These are phyloP conservation scores for Tanypteryx hageni DNA, from an alignment of 2,888 invertebrate species.

Conservation along the genomic window DNA sequence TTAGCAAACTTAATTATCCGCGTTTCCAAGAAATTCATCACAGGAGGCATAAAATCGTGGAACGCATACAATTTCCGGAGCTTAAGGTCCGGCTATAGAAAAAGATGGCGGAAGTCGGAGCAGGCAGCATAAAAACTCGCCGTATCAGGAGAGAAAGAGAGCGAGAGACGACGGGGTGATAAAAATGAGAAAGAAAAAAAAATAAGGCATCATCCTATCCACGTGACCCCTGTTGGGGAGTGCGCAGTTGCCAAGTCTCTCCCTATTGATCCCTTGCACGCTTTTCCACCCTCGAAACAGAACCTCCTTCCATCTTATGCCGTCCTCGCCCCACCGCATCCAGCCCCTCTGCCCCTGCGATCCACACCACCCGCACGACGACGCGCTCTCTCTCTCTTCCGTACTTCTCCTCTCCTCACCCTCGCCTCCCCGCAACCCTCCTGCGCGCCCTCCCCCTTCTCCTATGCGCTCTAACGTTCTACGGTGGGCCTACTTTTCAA, in stretches of 20 bases:
- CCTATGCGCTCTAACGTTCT: no score
- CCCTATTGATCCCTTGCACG: constrained; percentile 50
- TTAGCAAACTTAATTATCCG: neutral
- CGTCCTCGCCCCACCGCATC: neutral
- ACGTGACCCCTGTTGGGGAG: neutral
- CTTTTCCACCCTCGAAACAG: constrained; percentile 27
- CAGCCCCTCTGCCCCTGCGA: neutral
- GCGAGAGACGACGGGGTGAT: neutral
- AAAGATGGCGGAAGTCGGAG: constrained; percentile 1
- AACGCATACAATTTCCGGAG: constrained; percentile 4
- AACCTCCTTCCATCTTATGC: constrained; percentile 41
- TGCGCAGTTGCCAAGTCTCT: constrained; percentile 55
- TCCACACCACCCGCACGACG: neutral
- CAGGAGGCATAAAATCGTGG: neutral
- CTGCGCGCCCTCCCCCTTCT: no score
- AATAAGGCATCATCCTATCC: constrained; percentile 36
- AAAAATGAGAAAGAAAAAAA: constrained; percentile 1
- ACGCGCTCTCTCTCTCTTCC: neutral
- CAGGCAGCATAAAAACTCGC: neutral
- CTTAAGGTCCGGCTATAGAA: neutral
- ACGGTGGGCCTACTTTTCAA: no score
- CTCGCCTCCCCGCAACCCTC: neutral
- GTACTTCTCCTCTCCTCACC: no score
- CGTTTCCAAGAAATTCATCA: neutral
- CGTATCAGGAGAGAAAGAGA: neutral